Evolutionary conservation across 2,113 vertebrate species (phyloP).

Genomic region (Dasyprocta punctata): DNA sequence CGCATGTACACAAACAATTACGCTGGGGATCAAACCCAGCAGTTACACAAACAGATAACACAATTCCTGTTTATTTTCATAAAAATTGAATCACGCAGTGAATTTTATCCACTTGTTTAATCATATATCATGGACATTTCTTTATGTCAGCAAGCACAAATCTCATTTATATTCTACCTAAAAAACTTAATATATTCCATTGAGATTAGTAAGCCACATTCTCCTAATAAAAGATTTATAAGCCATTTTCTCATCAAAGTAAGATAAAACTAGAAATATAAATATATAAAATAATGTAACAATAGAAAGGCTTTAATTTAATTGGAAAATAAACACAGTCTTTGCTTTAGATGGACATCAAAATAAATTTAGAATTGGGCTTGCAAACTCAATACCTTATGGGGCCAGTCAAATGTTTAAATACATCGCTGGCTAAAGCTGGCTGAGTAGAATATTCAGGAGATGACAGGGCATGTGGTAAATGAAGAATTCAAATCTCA

Average conservation of each 20-base stretch:
- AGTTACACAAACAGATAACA: neutral
- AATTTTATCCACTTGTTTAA: neutral
- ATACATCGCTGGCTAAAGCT: neutral
- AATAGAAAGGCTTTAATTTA: neutral
- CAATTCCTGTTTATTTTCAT: neutral
- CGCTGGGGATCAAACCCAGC: neutral
- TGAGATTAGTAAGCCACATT: neutral
- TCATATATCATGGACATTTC: neutral
- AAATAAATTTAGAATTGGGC: neutral
- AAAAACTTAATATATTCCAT: neutral
- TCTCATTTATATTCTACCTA: neutral
- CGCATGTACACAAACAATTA: neutral
- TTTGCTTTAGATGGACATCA: neutral
- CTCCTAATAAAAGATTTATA: neutral
- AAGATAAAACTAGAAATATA: neutral
- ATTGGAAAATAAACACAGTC: neutral
- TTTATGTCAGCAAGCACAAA: neutral
- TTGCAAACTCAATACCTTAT: neutral
- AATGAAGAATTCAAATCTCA: neutral
- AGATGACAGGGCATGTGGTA: neutral
- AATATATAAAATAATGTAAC: neutral
- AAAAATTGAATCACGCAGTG: neutral
- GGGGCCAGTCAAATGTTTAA: neutral
- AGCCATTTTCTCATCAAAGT: neutral
- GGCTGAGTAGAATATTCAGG: neutral